Base-by-base conservation (phyloP, 2,888 invertebrate genomes). In the Lochmaea capreae region DNA sequence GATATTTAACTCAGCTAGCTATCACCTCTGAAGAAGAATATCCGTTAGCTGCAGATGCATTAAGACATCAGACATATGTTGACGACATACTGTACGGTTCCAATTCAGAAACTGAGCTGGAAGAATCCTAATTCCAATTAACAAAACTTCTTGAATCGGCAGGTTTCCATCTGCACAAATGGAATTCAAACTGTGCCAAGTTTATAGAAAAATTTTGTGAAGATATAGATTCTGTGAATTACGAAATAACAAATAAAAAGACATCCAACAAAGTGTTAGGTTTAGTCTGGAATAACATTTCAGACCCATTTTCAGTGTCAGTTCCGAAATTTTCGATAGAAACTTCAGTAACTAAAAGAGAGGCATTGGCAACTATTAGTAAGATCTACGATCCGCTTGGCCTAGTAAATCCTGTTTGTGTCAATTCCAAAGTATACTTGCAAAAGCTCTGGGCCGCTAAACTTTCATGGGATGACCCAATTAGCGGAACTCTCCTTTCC, bases 361-460 rank as follows among this genome's bases (percentile, higher is more conserved):
- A 9, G 11, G 43, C 43, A 43, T 43, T 43, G 43, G 9, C 43
- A 9, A 43, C 43, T 12, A 43, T 43, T 43, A 43, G 26, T 26
- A 26, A 26, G 26, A 26, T 26, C 3, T 26, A 26, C 26, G 26
- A 26, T 26, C 26, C 26, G 26, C 26, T 26, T 26, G 59, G 59
- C 6, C 12, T 22, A 22, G 12, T 59, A 66, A 26, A 49, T 59
- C 67, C 67, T 3, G 22, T 72, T 18, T 22, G 59, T 14, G 42
- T 72, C 26, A 52, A 14, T 18, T 58, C 49, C 5, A 72, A 67
- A 49, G 14, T 54, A 26, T 54, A 67, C 22, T 14, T 72, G 26
- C 72, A 72, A 61, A 49, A 61, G 58, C 52, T 72, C 6, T 72
- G 72, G 72, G 67, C 43, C 16, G 14, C 67, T n/a, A 58, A 67